Conservation (phyloP, 2,797 vertebrate genomes). For the Pseudopleuronectes americanus region DNA sequence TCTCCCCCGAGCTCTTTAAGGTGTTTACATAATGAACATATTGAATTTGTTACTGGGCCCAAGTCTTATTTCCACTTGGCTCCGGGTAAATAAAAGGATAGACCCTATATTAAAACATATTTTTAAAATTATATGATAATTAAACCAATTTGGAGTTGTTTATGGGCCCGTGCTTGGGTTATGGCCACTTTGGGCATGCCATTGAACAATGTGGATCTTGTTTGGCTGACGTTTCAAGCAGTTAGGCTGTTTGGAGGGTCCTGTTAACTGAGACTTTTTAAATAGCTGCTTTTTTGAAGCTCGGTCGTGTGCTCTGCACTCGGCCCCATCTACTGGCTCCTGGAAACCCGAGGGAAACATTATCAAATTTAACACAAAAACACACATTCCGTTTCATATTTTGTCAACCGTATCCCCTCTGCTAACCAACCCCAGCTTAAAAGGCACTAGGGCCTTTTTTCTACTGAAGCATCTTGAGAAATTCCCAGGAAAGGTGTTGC, state of each 20-base stretch:
- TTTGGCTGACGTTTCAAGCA: slow-evolving; percentile 81
- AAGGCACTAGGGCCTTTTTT: slow-evolving; percentile 45
- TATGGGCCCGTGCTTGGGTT: slow-evolving; percentile 75
- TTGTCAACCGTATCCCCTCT: slow-evolving; percentile 59
- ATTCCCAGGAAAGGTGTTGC: not conserved
- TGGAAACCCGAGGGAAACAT: slow-evolving; percentile 73
- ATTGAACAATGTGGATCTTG: slow-evolving; percentile 83
- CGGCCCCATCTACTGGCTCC: slow-evolving; percentile 64
- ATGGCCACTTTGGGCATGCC: slow-evolving; percentile 78
- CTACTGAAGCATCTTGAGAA: not conserved
- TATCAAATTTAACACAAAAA: slow-evolving; percentile 80
- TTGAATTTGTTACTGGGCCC: slow-evolving; percentile 83
- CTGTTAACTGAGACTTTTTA: slow-evolving; percentile 77
- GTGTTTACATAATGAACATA: slow-evolving; percentile 85
- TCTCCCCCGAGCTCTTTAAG: slow-evolving; percentile 61
- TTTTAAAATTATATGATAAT: slow-evolving; percentile 84
- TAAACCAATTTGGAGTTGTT: slow-evolving; percentile 84
- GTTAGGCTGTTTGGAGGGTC: slow-evolving; percentile 79
- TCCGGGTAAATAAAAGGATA: slow-evolving; percentile 84
- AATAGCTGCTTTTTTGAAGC: slow-evolving; percentile 76
- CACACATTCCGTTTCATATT: slow-evolving; percentile 74
- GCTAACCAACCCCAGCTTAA: slow-evolving; percentile 19
- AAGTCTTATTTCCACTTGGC: slow-evolving; percentile 79
- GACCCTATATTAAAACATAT: slow-evolving; percentile 83
- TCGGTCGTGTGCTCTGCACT: slow-evolving; percentile 55